Evolutionary conservation across 1,140 invertebrate species (phyloP).

Genomic region (Anthonomus grandis): DNA sequence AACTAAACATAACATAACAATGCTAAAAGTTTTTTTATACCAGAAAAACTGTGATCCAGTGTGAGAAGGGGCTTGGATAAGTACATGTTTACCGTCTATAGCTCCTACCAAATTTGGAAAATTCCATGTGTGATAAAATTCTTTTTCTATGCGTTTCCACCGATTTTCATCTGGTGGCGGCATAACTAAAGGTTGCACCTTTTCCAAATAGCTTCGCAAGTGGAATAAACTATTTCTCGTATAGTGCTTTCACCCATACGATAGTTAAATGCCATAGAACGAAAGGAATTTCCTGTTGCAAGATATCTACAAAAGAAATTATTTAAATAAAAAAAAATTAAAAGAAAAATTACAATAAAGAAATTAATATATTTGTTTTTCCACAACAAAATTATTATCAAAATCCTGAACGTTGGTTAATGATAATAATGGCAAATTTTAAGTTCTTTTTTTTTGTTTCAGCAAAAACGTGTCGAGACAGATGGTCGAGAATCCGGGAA

Average conservation of each 20-base stretch:
- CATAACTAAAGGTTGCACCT: constrained; percentile 15
- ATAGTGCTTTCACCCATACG: constrained; percentile 21
- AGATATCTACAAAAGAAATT: constrained; percentile 19
- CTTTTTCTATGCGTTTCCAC: constrained; percentile 29
- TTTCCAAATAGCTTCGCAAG: constrained; percentile 19
- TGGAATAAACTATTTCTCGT: constrained; percentile 8
- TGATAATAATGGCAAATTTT: too few species aligned
- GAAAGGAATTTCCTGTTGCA: constrained; percentile 17
- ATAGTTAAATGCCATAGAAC: constrained; percentile 18
- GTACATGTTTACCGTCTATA: constrained; percentile 52
- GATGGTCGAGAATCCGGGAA: constrained; percentile 16
- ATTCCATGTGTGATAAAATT: constrained; percentile 26
- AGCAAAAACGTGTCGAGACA: constrained; percentile 17
- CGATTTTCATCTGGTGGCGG: constrained; percentile 4
- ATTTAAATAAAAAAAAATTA: not conserved
- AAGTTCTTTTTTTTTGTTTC: too few species aligned
- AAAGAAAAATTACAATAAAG: too few species aligned
- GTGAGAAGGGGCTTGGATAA: constrained; percentile 39
- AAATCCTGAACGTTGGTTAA: too few species aligned
- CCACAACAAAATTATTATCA: too few species aligned
- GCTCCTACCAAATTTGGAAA: constrained; percentile 45
- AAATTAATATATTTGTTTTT: too few species aligned
- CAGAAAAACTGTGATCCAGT: constrained; percentile 47
- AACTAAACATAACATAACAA: constrained; percentile 48
- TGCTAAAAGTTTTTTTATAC: constrained; percentile 48